Percentiles rank a stretch among this genome's conserved stretches.
Conservation (phyloP, 2,113 vertebrate genomes). For the Ptychochromis oligacanthus region DNA sequence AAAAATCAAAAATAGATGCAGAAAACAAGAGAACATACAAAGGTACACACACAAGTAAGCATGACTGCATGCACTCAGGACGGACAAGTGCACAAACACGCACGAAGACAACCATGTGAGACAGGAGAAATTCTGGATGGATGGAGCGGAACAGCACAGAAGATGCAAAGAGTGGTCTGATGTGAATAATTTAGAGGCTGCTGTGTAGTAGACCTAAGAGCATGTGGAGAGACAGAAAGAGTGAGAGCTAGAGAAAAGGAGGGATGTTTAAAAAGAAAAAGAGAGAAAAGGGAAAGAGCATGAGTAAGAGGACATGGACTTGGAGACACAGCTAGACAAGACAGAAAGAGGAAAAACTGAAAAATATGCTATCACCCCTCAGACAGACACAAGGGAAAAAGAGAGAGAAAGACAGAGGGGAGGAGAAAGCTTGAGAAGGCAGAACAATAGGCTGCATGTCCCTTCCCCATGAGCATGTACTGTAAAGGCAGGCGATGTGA, state of each 20-base stretch:
- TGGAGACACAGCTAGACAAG: conserved; percentile 12
- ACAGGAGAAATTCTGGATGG: conserved; percentile 62
- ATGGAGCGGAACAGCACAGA: conserved; percentile 58
- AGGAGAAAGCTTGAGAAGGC: conserved; percentile 14
- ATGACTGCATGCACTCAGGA: background rate
- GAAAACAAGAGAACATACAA: background rate
- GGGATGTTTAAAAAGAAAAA: conserved; percentile 23
- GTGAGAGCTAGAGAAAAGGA: conserved; percentile 2
- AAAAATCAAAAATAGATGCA: conserved; percentile 54
- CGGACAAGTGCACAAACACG: background rate
- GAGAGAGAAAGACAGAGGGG: conserved; percentile 2
- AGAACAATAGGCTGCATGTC: conserved; percentile 60
- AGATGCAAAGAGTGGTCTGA: conserved; percentile 71
- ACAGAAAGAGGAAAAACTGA: conserved; percentile 26
- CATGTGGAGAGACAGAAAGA: conserved; percentile 35
- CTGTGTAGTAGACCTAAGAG: conserved; percentile 68
- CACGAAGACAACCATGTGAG: conserved; percentile 32
- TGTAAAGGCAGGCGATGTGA: conserved; percentile 71
- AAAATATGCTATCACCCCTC: conserved; percentile 41
- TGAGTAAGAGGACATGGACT: background rate
- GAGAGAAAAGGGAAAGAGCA: background rate
- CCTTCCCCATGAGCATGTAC: conserved; percentile 48
- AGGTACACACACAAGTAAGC: background rate
- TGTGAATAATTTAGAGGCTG: conserved; percentile 76
- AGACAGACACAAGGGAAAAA: conserved; percentile 25